Base-by-base conservation (phyloP, 2,113 vertebrate species). In the Sylvietta virens region DNA sequence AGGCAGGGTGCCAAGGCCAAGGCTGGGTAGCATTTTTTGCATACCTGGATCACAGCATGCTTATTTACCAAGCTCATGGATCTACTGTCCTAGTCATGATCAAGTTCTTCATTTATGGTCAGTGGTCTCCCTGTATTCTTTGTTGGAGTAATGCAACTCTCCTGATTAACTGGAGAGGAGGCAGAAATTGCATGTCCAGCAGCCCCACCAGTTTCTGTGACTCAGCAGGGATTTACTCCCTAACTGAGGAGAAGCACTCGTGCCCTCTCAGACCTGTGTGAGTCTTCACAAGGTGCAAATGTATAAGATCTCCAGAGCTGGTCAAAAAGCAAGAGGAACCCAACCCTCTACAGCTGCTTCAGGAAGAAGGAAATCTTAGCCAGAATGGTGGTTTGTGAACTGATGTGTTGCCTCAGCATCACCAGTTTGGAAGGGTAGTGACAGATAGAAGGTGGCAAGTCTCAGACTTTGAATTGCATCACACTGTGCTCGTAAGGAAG, bases 1-100 rank as follows among this genome's bases (percentile, higher is more conserved):
- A 83, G 82, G 56, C 79, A 81, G 81, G 58, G 60, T 44, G 88
- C 88, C 87, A 91, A 58, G 47, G 42, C 50, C 1, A 0, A 85
- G 57, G 45, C 81, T 92, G 71, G 19, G 39, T 54, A 62, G 72
- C 62, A 92, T 92, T 81, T 94, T 92, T 86, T 81, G 18, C 82
- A 56, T 89, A 56, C 33, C 39, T 77, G 47, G 37, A 35, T 70
- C 19, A 69, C 54, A 92, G 39, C 51, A 30, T 64, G 39, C 2
- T 42, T 74, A 60, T 88, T 54, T 35, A 48, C 42, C 35, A 60
- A 56, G 72, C 33, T 56, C 18, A 30, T 65, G 30, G 40, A 40
- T 85, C 50, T 35, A 31, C 69, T 53, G 28, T 65, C 64, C 23
- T 15, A 77, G 37, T 73, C 67, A 50, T 1, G 6, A 74, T 16